A percentile compares a stretch with the other conserved stretches of the same genome.
These are phyloP conservation scores for Smittia sp. DNA, from an alignment of 2,888 invertebrate species.

Conservation along the genomic window DNA sequence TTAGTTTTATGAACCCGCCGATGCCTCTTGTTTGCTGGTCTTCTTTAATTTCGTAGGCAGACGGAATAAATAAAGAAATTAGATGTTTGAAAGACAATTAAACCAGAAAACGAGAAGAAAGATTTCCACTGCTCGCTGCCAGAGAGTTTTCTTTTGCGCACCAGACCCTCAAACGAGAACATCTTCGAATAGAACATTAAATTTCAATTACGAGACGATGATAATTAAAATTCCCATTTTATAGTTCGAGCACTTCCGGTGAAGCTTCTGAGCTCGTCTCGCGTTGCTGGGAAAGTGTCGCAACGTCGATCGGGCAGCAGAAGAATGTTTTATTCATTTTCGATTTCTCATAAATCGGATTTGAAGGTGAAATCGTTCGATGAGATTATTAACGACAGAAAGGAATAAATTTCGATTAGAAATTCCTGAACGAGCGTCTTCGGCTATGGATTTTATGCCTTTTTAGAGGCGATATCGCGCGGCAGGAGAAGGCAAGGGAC, in stretches of 20 bases:
- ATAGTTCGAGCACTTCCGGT: not conserved
- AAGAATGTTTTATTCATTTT: slow-evolving; percentile 15
- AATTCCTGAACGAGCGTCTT: slow-evolving; percentile 13
- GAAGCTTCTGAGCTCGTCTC: not conserved
- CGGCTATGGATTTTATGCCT: not conserved
- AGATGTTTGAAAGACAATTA: slow-evolving; percentile 26
- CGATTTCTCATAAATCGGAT: slow-evolving; percentile 9
- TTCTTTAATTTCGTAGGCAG: slow-evolving; percentile 10
- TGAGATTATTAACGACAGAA: not conserved
- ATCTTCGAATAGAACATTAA: not conserved
- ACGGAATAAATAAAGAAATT: slow-evolving; percentile 22
- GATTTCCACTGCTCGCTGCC: slow-evolving; percentile 11
- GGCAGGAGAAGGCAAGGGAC: not conserved
- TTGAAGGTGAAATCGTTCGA: slow-evolving; percentile 22
- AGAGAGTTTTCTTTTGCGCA: slow-evolving; percentile 10
- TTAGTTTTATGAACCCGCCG: slow-evolving; percentile 17
- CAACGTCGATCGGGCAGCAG: not conserved
- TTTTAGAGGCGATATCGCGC: slow-evolving; percentile 6
- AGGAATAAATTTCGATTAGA: slow-evolving; percentile 12
- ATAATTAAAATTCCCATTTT: slow-evolving; percentile 7
- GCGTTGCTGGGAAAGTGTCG: not conserved
- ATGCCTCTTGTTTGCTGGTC: slow-evolving; percentile 1
- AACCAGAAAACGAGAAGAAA: not conserved
- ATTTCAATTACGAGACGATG: not conserved
- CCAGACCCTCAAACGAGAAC: not conserved